Evolutionary conservation across 2,113 vertebrate genomes (phyloP), one percentile per base, ranked within the genome.

Genomic region (Potamarius usumacintae): DNA sequence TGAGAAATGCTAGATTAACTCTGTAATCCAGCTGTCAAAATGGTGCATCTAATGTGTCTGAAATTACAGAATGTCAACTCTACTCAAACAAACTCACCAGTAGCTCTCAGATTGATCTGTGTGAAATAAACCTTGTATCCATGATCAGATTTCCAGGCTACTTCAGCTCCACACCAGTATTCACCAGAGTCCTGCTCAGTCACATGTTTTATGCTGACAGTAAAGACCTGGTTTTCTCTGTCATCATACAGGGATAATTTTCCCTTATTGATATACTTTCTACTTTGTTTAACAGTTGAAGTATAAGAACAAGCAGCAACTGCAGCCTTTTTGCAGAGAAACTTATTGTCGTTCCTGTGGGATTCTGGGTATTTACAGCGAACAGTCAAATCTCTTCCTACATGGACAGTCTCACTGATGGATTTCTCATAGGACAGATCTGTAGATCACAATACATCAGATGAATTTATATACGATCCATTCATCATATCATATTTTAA

Each of bases 1-100:
- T 67, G 11, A 67, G 5, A 69, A 69, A 69, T 17, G 5, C 27
- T 17, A 17, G 0, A 71, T 7, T 5, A 71, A 8, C 17, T 18
- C 27, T 42, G 30, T 8, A 42, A 34, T 42, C 27, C 7, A 7
- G 14, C 14, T 17, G 17, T 6, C 67, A 42, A 8, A 34, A 34
- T 5, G 5, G 2, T 71, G 4, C 5, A 69, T 69, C 27, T 30
- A 69, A 69, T 42, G 30, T 42, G 15, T 71, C 15, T 48, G 12
- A 69, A 30, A 30, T 71, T 71, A 17, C 14, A 71, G 67, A 34
- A 18, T 34, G 69, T 71, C 6, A 71, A 15, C 9, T 0, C 42
- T 6, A 34, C 17, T 34, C 67, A 30, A 7, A 17, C 30, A 72
- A 93, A 78, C 74, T 57, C 77, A 79, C 52, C 77, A 79, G 77